Conservation (phyloP, 2,888 invertebrate species). For the Pseudolycoriella hygida region DNA sequence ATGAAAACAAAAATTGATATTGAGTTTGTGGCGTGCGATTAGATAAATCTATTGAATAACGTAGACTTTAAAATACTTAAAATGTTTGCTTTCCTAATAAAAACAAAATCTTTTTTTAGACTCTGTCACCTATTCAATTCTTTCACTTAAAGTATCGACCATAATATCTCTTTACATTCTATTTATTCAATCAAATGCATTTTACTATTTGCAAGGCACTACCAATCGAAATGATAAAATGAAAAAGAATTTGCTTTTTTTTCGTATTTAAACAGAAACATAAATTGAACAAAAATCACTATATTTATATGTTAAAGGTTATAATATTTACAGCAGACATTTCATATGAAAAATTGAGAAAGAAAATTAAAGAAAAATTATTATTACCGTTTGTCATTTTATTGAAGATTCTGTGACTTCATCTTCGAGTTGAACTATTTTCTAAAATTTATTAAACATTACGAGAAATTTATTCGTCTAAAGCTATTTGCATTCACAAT, state of each 20-base stretch:
- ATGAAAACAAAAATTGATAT: conserved; percentile 7
- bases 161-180: too few relatives aligned
- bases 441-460: too few relatives aligned
- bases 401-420: too few relatives aligned
- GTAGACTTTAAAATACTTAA: neutral
- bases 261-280: too few relatives aligned
- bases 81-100: neutral
- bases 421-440: too few relatives aligned
- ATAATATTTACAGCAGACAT: neutral
- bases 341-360: neutral
- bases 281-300: too few relatives aligned
- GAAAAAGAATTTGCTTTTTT: too few relatives aligned
- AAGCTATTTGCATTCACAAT: too few relatives aligned
- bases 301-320: neutral
- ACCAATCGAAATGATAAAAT: neutral
- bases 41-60: neutral
- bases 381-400: too few relatives aligned
- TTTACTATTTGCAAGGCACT: neutral
- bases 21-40: conserved; percentile 9
- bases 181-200: neutral
- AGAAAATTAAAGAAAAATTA: neutral
- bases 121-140: too few relatives aligned
- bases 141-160: too few relatives aligned
- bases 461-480: too few relatives aligned
- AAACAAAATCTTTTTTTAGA: neutral